Base-by-base conservation (phyloP, 2,797 vertebrate genomes). In the Dermochelys coriacea region DNA sequence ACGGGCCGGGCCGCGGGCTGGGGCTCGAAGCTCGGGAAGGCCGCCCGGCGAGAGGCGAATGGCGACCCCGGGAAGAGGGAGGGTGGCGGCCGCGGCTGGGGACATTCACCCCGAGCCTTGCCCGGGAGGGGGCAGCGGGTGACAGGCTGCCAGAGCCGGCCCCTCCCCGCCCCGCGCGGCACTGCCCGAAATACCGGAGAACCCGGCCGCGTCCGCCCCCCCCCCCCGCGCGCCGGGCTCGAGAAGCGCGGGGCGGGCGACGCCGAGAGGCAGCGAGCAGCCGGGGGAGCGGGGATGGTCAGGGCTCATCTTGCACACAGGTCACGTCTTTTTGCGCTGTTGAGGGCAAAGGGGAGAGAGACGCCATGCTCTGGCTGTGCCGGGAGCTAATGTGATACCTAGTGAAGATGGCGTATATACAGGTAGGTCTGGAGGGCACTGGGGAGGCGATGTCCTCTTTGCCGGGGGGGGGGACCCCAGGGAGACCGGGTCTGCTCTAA, bases 321-420 rank as follows among this genome's bases (percentile, higher is more conserved):
- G 98, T 97, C 97, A 97, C 97, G 97, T 98, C 95, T 27, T 27
- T 45, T 57, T 41, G 15, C 59, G 15, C 31, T 9, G 25, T 31
- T 5, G 31, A 82, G 16, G 31, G 49, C 23, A 16, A n/a, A 47
- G 37, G 16, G 51, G 25, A 9, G 68, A 84, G 95, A 85, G 92
- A 89, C 91, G 91, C 92, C 93, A 90, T 89, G 91, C 95, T 90
- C 90, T 93, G 93, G 93, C 96, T 83, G 84, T 88, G 95, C 87
- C 93, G 92, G 95, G 96, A 93, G 90, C 97, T 31, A 8, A 27
- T 23, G 41, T 54, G 54, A 54, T 25, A 54, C 54, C 54, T 4
- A 54, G 21, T 23, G 54, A 97, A 97, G 94, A 98, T 98, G 98
- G 98, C 97, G 94, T 98, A 98, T 88, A 97, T 97, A 96, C 98